Evolutionary conservation across 2,888 invertebrate species (phyloP), one percentile per base, ranked within the genome.

Genomic region (Drosophila borealis): DNA sequence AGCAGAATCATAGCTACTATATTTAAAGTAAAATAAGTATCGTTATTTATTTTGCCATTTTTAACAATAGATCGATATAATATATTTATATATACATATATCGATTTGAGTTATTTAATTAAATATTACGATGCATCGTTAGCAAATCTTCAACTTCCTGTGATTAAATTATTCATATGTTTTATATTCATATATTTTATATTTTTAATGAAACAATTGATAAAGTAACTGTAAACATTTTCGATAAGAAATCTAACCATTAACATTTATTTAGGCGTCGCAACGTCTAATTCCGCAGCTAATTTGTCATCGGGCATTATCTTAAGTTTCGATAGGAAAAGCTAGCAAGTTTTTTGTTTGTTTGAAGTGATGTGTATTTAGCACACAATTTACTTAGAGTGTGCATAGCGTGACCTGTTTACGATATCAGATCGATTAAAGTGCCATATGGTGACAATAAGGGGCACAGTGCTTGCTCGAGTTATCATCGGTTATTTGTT

Each of bases 361-460:
- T 39, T 33, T 45, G 34, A 45, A 65, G n/a, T 41, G 14, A 21
- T 21, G 19, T 37, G 19, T 37, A 13, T 29, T 50, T 19, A 19
- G 25, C 14, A n/a, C 42, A n/a, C 11, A 14, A 41, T n/a, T 50
- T 34, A 17, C 9, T 19, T 13, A 10, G 34, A 62, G 17, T 37
- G 41, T 29, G 42, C 10, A 6, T 41, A 11, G 34, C 61, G 41
- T 64, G 42, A 49, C 41, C 21, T 33, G 49, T 19, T 53, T 10
- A 4, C 36, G 13, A 42, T 50, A 51, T 46, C 37, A 14, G 34
- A 34, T 25, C 51, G 49, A 45, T 68, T 68, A 33, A 41, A n/a
- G 25, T 68, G 51, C 51, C 53, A 68, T 42, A 53, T 60, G 68
- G 36, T 36, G 59, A 48, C 69, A 68, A 29, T 46, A 36, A 36